phyloP scores from a whole-genome alignment of 2,797 vertebrate species.

The Onychomys torridus region DNA sequence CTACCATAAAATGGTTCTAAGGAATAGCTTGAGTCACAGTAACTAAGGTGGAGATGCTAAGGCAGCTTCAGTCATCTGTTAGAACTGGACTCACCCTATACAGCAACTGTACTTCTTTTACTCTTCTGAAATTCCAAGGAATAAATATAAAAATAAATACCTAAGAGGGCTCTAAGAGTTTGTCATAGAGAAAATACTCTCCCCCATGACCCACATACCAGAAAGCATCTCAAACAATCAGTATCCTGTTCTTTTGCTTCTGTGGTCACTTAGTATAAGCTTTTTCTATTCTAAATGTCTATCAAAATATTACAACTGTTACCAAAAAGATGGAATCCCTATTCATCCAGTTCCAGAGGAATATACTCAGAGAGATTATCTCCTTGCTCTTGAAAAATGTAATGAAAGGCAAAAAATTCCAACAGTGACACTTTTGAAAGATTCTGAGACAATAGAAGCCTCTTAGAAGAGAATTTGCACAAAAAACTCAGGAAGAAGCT shows the following conservation, averaged over 20 bases:
- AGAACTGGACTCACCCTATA: neutral
- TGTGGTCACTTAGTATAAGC: neutral
- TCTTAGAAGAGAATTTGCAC: neutral
- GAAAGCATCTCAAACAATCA: conserved; percentile 31
- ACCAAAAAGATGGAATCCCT: neutral
- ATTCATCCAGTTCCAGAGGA: neutral
- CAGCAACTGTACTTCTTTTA: neutral
- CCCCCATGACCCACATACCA: neutral
- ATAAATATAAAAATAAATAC: conserved; percentile 10
- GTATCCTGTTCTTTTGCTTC: neutral
- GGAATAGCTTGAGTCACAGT: neutral
- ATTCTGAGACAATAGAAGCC: neutral
- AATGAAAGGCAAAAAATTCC: neutral
- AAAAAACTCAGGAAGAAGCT: conserved; percentile 18
- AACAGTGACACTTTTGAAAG: neutral
- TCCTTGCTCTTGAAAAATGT: neutral
- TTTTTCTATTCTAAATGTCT: conserved; percentile 34
- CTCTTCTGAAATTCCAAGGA: conserved; percentile 23
- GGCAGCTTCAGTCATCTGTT: neutral
- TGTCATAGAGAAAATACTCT: neutral
- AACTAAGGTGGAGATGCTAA: neutral
- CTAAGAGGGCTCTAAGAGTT: neutral
- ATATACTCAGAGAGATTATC: neutral
- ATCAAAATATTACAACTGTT: conserved; percentile 9
- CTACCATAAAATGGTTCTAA: neutral